Evolutionary conservation across 2,888 invertebrate genomes (phyloP).

Genomic region (Seladonia tumulorum): DNA sequence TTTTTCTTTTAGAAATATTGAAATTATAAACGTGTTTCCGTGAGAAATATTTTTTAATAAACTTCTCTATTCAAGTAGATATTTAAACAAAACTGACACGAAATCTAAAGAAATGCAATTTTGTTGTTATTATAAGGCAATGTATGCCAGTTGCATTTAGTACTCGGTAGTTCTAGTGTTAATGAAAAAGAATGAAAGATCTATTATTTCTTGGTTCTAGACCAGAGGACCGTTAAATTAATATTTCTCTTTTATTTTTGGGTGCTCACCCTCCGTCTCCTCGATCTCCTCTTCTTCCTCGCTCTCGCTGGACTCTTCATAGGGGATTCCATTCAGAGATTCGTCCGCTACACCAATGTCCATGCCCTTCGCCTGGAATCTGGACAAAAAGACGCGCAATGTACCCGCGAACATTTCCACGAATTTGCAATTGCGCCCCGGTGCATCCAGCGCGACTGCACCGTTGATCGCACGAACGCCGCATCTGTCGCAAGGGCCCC

Average conservation of each 20-base stretch:
- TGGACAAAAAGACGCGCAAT: slow-evolving; percentile 76
- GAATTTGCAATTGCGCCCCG: background rate
- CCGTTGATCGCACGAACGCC: background rate
- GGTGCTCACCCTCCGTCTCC: slow-evolving; percentile 78
- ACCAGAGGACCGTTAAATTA: background rate
- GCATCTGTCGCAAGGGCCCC: slow-evolving; percentile 15
- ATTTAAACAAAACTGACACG: too few species aligned
- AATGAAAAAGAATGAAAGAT: background rate
- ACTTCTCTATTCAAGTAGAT: too few species aligned
- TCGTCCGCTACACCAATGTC: slow-evolving; percentile 92
- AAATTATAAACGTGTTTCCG: too few species aligned
- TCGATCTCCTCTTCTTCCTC: slow-evolving; percentile 87
- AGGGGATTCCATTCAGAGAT: slow-evolving; percentile 90
- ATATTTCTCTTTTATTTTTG: background rate
- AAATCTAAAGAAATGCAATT: too few species aligned
- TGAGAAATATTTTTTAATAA: too few species aligned
- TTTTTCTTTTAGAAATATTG: too few species aligned
- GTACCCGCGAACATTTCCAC: slow-evolving; percentile 59
- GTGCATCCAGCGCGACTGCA: background rate
- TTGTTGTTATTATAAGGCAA: too few species aligned
- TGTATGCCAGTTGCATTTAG: too few species aligned
- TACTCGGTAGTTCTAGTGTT: too few species aligned
- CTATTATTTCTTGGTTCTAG: background rate
- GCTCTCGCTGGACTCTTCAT: slow-evolving; percentile 90
- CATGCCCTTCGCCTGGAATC: slow-evolving; percentile 94